Conservation (phyloP, 2,113 vertebrate species). For the Sturnira hondurensis region DNA sequence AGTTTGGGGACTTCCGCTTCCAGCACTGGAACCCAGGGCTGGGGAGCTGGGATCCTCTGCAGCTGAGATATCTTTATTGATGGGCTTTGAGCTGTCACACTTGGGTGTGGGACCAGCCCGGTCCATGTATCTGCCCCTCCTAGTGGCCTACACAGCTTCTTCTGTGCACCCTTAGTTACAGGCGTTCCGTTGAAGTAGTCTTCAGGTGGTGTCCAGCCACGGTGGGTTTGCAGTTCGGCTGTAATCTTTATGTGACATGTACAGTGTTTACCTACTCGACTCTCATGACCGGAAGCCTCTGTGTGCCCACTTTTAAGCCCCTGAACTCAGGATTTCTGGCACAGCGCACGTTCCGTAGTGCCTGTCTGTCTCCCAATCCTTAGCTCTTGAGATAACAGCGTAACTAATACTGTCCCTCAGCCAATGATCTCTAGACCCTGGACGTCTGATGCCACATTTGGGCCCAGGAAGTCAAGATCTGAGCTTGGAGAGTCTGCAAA, state of each 20-base stretch:
- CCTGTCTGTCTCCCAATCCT: not conserved
- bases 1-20: too few relatives aligned
- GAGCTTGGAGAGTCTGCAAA: not conserved
- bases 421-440: not conserved
- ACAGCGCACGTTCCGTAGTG: not conserved
- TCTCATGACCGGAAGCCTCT: not conserved
- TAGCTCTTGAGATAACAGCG: not conserved
- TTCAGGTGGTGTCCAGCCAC: not conserved
- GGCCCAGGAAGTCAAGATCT: not conserved
- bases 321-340: not conserved
- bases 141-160: too few relatives aligned
- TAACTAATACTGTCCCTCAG: not conserved
- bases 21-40: not conserved
- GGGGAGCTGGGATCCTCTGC: not conserved
- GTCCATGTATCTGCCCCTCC: not conserved
- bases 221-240: not conserved
- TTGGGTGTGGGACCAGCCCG: not conserved
- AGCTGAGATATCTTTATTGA: not conserved
- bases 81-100: not conserved
- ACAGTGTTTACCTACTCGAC: not conserved
- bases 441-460: not conserved
- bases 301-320: not conserved
- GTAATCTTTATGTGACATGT: not conserved
- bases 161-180: not conserved
- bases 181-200: not conserved